Percentiles rank a stretch among this genome's conserved stretches.
phyloP scores from a whole-genome alignment of 2,113 vertebrate genomes.

The Xenotilapia leptura region DNA sequence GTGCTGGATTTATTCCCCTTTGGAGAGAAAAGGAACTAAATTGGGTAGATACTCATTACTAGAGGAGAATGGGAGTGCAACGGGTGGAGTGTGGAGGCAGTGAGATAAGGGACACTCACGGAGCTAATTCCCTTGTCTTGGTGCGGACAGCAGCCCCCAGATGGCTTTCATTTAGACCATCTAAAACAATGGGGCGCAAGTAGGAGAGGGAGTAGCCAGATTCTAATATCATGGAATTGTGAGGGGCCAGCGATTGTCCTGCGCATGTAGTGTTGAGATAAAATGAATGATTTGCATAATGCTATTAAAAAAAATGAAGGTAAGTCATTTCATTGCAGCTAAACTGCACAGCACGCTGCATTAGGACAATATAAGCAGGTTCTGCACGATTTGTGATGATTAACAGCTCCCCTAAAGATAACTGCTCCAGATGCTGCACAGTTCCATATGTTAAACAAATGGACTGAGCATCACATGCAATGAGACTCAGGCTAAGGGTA shows the following conservation, averaged over 20 bases:
- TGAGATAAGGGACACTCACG: slow-evolving; percentile 70
- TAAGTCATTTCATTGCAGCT: slow-evolving; percentile 5
- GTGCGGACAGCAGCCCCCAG: slow-evolving; percentile 49
- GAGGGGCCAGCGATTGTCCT: slow-evolving; percentile 23
- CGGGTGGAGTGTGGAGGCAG: slow-evolving; percentile 61
- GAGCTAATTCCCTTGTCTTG: slow-evolving; percentile 74
- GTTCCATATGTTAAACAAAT: slow-evolving; percentile 40
- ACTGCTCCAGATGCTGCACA: slow-evolving; percentile 2
- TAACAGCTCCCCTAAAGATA: slow-evolving; percentile 29
- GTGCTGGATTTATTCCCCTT: slow-evolving; percentile 65
- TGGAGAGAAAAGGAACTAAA: slow-evolving; percentile 66
- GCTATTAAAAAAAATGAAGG: slow-evolving; percentile 3
- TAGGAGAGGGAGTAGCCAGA: background rate
- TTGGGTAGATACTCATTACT: slow-evolving; percentile 76
- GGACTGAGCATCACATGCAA: background rate
- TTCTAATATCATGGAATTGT: slow-evolving; percentile 32
- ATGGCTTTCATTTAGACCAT: slow-evolving; percentile 66
- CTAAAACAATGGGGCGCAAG: slow-evolving; percentile 57
- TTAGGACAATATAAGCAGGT: slow-evolving; percentile 12
- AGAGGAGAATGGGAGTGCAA: slow-evolving; percentile 65
- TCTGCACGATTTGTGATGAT: slow-evolving; percentile 53
- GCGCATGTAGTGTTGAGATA: slow-evolving; percentile 30
- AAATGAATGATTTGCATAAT: slow-evolving; percentile 44
- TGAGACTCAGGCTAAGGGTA: background rate
- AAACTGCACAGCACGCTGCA: background rate